A percentile compares a stretch with the other conserved stretches of the same genome.
phyloP scores from a whole-genome alignment of 2,888 invertebrate species.

The Aromia moschata region DNA sequence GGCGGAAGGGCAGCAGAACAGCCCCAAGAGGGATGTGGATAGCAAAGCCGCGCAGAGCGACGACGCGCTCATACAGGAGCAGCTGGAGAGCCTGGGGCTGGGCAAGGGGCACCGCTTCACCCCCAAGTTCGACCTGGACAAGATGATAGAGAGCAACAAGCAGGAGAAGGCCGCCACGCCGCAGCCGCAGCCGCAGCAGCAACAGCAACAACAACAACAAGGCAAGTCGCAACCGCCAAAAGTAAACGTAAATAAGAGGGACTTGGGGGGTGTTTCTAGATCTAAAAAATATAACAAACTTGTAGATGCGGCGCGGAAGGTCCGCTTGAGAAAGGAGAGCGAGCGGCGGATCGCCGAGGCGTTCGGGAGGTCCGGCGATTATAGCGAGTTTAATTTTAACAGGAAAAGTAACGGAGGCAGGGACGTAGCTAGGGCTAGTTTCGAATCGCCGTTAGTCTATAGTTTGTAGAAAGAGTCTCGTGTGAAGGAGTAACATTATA shows the following conservation, averaged over 20 bases:
- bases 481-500: constrained; percentile 26
- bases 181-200: constrained; percentile 11
- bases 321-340: constrained; percentile 51
- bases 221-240: constrained; percentile 2
- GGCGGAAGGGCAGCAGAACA: constrained; percentile 5
- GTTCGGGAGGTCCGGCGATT: constrained; percentile 44
- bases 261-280: constrained; percentile 9
- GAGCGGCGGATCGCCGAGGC: constrained; percentile 50
- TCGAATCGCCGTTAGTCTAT: constrained; percentile 55
- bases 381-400: constrained; percentile 27
- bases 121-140: constrained; percentile 47
- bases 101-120: constrained; percentile 45
- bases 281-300: constrained; percentile 53
- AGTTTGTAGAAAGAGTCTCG: constrained; percentile 46
- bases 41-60: not conserved
- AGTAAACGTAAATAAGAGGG: constrained; percentile 23
- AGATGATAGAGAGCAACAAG: constrained; percentile 38
- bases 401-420: constrained; percentile 32
- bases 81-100: constrained; percentile 50
- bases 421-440: constrained; percentile 45
- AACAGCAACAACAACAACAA: too few species aligned
- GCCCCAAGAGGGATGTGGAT: not conserved
- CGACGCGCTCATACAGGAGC: constrained; percentile 40
- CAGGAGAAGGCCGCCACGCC: constrained; percentile 1
- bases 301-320: constrained; percentile 47